Evolutionary conservation across 2,888 invertebrate species (phyloP), one percentile per base, ranked within the genome.

Genomic region (Nymphalis c-album): DNA sequence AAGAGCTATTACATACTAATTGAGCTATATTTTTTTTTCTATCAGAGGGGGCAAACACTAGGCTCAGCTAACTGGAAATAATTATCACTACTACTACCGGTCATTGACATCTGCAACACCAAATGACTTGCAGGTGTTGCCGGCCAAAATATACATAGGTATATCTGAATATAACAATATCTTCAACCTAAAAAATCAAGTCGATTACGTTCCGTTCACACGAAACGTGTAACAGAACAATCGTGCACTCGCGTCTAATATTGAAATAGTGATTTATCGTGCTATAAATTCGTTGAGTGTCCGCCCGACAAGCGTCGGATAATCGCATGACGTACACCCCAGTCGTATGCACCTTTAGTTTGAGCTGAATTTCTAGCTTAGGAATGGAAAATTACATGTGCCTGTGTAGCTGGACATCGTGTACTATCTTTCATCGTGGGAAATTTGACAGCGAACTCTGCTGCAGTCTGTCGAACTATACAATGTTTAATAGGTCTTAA

Each of bases 231-330:
- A 58, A 58, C 75, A 71, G 73, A 67, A 69, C 74, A 73, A 76
- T 72, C 74, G 73, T 71, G 74, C 71, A 26, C 68, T 72, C 75
- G 75, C 74, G 75, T 77, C 77, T 78, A 84, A 85, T 87, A 87
- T 87, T 87, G 87, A 85, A 85, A 85, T 85, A 79, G 85, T 87
- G 86, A 87, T 87, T 83, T 86, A 87, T 80, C 76, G 71, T 76
- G 76, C 81, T 79, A 85, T 88, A 88, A 88, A 91, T 88, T 86
- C 85, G 86, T 83, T 82, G 74, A 82, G 78, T 85, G 87, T 85
- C 85, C 79, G 74, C 78, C 82, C 83, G 85, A 86, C 87, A 82
- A 85, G 82, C 85, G 85, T 79, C 78, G 88, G 91, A 90, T 90
- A 88, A 84, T 84, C 83, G 80, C 77, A 84, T 87, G 86, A 87